Base-by-base conservation (phyloP, 2,797 vertebrate genomes). In the Betta splendens region DNA sequence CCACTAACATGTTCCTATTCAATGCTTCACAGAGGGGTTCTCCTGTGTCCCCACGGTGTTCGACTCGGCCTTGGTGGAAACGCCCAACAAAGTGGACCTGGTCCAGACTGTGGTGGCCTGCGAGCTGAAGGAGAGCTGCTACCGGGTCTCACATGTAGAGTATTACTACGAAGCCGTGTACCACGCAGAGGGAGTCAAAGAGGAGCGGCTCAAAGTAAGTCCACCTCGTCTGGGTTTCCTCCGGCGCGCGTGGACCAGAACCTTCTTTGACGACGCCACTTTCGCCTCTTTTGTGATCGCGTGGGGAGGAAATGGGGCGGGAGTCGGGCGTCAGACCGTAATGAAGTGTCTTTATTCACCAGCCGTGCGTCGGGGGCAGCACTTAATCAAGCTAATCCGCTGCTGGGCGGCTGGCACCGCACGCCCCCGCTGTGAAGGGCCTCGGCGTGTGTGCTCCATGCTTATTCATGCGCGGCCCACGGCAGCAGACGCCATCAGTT, bases 11-110 rank as follows among this genome's bases (percentile, higher is more conserved):
- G 16, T 32, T 2, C 17, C 61, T 45, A 38, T 21, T 47, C 4
- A 0, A 39, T 72, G 52, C 3, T 60, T 35, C 25, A 36, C 66
- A 92, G 90, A 88, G 37, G 92, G 92, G 45, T 87, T 94, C 68
- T 89, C 83, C 49, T 94, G 92, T 4, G 22, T 90, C 11, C 92
- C 94, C 56, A 92, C 81, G 2, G 91, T 88, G 76, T 93, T 94
- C 47, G 89, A 81, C 66, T 81, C 89, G 1, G 85, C 83, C 10
- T 68, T 92, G 29, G 72, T 94, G 71, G 88, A 91, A 75, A 93
- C 54, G 2, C 89, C 89, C 0, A 91, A 84, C 13, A 90, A 88
- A 57, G 68, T 75, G 42, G 90, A 93, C n/a, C 48, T 92, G 22
- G 67, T 94, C 77, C 76, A 32, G 76, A 93, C 48, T 0, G 87